Conservation (phyloP, 2,888 invertebrate genomes). For the Dryobota labecula region DNA sequence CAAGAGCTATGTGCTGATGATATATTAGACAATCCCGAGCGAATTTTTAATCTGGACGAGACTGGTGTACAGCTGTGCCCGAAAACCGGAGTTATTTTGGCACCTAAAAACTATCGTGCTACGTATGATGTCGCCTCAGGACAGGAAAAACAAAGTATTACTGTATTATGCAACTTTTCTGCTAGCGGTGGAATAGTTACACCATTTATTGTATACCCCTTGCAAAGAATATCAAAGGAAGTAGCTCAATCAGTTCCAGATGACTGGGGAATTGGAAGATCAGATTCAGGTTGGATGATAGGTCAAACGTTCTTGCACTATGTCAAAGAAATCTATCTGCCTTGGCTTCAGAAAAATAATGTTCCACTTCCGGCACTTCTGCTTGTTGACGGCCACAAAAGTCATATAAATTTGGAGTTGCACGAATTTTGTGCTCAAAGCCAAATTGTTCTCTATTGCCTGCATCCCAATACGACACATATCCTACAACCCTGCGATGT, state of each 20-base stretch:
- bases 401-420: not conserved
- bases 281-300: constrained; percentile 11
- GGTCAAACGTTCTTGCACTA: not conserved
- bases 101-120: too few species aligned
- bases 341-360: not conserved
- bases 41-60: too few species aligned
- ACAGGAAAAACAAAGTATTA: too few species aligned
- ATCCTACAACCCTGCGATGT: constrained; percentile 4
- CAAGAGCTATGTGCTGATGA: too few species aligned
- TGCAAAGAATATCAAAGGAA: not conserved
- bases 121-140: too few species aligned
- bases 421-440: not conserved
- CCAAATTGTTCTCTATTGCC: not conserved
- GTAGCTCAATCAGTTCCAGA: constrained; percentile 6
- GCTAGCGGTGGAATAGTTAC: too few species aligned
- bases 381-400: not conserved
- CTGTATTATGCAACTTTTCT: too few species aligned
- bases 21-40: too few species aligned
- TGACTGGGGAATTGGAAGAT: constrained; percentile 2
- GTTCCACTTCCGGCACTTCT: constrained; percentile 1
- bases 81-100: too few species aligned
- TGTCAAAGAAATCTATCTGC: not conserved
- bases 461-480: constrained; percentile 7
- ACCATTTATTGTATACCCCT: too few species aligned
- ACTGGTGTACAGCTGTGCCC: too few species aligned